Conservation (phyloP, 2,113 vertebrate genomes). For the Myiozetetes cayanensis region DNA sequence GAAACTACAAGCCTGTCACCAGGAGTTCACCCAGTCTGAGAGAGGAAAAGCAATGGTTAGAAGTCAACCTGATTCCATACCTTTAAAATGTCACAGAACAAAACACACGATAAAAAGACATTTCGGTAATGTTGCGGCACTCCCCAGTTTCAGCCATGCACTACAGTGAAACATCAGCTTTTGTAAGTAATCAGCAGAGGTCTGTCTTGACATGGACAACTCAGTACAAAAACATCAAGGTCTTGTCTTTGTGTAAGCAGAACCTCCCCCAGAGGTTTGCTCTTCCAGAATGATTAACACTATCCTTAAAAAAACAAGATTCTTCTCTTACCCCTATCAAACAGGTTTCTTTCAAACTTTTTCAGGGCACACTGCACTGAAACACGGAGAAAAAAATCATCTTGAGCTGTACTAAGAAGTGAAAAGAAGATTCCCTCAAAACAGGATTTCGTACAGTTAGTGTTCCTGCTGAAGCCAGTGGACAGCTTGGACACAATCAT, state of each 20-base stretch:
- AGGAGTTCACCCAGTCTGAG: constrained; percentile 16
- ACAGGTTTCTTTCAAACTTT: background rate
- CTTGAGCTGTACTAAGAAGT: background rate
- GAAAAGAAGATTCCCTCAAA: background rate
- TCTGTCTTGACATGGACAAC: background rate
- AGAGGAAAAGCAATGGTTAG: constrained; percentile 2
- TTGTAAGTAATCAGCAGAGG: background rate
- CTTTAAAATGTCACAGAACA: background rate
- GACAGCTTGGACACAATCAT: background rate
- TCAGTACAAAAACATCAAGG: background rate
- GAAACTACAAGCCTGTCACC: constrained; percentile 50
- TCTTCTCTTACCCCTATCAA: background rate
- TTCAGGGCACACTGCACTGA: background rate
- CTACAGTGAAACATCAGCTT: background rate
- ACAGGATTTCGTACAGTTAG: background rate
- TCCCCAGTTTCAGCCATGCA: background rate
- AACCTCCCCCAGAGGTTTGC: background rate
- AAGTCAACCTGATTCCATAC: background rate
- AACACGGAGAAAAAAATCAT: background rate
- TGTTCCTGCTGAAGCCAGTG: background rate
- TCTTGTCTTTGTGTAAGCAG: background rate
- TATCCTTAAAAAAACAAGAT: background rate
- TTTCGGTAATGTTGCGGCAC: background rate
- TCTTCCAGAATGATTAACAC: background rate
- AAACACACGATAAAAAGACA: background rate